Evolutionary conservation across 2,113 vertebrate genomes (phyloP).

Genomic region (Silurus meridionalis): DNA sequence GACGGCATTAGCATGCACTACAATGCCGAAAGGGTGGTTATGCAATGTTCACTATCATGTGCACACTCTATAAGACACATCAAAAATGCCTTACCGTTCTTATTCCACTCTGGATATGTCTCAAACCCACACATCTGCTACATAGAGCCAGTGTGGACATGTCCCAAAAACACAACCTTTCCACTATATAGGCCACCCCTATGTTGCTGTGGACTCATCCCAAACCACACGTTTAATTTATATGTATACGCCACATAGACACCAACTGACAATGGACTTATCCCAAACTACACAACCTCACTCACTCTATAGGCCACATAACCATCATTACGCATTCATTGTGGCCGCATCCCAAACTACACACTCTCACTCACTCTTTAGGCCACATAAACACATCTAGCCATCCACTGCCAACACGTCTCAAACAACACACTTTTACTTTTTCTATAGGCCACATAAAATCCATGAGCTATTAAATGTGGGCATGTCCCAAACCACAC

Average conservation of each 20-base stretch:
- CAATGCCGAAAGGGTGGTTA: neutral
- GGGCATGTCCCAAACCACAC: too few relatives aligned
- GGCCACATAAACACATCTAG: too few relatives aligned
- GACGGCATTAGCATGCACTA: neutral
- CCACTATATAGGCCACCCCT: neutral
- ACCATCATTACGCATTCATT: too few relatives aligned
- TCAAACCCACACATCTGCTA: constrained; percentile 16
- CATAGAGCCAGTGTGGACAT: constrained; percentile 3
- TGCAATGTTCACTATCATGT: neutral
- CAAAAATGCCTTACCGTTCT: neutral
- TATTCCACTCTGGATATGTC: neutral
- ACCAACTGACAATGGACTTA: neutral
- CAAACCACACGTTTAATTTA: neutral
- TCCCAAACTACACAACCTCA: neutral
- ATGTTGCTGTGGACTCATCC: neutral
- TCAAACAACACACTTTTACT: too few relatives aligned
- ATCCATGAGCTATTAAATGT: too few relatives aligned
- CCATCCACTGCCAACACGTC: too few relatives aligned
- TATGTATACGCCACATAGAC: neutral
- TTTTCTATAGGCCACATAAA: too few relatives aligned
- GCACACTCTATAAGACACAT: neutral
- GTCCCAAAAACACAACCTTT: constrained; percentile 18
- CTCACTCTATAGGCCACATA: neutral
- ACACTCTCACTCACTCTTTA: too few relatives aligned
- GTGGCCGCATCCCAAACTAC: too few relatives aligned